Conservation (phyloP, 1,140 invertebrate species). For the Glossosoma conforme region DNA sequence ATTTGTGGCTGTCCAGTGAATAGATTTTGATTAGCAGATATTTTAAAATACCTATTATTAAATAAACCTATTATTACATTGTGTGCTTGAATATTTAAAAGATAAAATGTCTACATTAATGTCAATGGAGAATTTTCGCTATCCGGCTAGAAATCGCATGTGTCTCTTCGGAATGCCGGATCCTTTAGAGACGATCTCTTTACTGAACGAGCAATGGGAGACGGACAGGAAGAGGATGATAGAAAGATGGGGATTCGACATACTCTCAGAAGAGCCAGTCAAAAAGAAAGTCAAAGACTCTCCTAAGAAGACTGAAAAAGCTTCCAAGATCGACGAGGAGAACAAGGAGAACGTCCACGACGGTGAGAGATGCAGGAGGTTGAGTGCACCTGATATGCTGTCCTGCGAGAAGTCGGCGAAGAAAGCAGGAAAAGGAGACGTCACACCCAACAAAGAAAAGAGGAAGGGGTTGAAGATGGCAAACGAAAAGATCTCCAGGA, state of each 20-base stretch:
- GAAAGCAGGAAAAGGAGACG: slow-evolving; percentile 15
- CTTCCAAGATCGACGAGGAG: slow-evolving; percentile 4
- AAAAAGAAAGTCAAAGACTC: too few relatives aligned
- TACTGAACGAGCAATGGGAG: slow-evolving; percentile 21
- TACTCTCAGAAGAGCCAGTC: slow-evolving; percentile 13
- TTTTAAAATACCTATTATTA: too few relatives aligned
- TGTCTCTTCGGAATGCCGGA: slow-evolving; percentile 29
- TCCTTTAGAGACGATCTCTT: background rate
- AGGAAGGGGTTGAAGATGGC: slow-evolving; percentile 26
- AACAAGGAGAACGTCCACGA: slow-evolving; percentile 19
- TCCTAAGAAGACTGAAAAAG: slow-evolving; percentile 3
- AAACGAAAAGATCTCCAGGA: slow-evolving; percentile 16
- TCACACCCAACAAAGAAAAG: slow-evolving; percentile 8
- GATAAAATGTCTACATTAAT: slow-evolving; percentile 21
- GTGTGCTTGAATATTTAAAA: too few relatives aligned
- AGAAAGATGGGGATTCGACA: slow-evolving; percentile 26
- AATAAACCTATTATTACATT: too few relatives aligned
- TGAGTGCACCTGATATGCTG: background rate
- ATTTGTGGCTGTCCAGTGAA: too few relatives aligned
- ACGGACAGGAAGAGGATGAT: slow-evolving; percentile 21
- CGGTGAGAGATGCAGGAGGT: background rate
- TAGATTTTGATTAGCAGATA: too few relatives aligned
- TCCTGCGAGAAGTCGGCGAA: slow-evolving; percentile 3
- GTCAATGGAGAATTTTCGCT: slow-evolving; percentile 18
- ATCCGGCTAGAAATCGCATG: slow-evolving; percentile 12